Evolutionary conservation across 2,888 invertebrate genomes (phyloP).

Genomic region (Drepanosiphum platanoidis): DNA sequence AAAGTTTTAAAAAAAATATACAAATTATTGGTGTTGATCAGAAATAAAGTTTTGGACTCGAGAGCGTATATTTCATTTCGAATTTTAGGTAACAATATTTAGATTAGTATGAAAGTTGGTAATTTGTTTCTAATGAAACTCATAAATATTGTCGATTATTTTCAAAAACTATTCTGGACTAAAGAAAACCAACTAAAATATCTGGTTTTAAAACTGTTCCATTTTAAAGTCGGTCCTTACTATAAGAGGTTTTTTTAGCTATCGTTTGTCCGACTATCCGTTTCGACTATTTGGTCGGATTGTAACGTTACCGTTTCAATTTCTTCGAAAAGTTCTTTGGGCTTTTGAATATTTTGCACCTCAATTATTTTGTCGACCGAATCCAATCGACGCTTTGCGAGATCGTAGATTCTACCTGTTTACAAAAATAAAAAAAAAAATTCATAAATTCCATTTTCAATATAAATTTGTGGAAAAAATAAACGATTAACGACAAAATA

Average conservation of each 20-base stretch:
- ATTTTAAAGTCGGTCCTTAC: not conserved
- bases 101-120: not conserved
- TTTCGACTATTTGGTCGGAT: not conserved
- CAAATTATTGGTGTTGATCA: not conserved
- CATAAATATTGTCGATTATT: not conserved
- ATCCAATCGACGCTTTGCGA: not conserved
- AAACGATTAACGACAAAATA: too few relatives aligned
- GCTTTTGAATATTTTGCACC: constrained; percentile 28
- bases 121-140: not conserved
- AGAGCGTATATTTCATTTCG: not conserved
- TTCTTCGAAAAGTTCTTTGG: constrained; percentile 38
- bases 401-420: constrained; percentile 11
- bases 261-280: not conserved
- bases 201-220: not conserved
- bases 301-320: constrained; percentile 32
- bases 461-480: too few relatives aligned
- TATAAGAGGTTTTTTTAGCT: not conserved
- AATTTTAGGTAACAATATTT: not conserved
- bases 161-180: not conserved
- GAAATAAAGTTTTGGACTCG: not conserved
- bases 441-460: too few relatives aligned
- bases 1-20: not conserved
- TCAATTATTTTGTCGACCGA: not conserved
- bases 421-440: not conserved
- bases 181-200: not conserved